These are phyloP conservation scores for Diadophis punctatus DNA, from an alignment of 2,113 vertebrate genomes.

Conservation along the genomic window DNA sequence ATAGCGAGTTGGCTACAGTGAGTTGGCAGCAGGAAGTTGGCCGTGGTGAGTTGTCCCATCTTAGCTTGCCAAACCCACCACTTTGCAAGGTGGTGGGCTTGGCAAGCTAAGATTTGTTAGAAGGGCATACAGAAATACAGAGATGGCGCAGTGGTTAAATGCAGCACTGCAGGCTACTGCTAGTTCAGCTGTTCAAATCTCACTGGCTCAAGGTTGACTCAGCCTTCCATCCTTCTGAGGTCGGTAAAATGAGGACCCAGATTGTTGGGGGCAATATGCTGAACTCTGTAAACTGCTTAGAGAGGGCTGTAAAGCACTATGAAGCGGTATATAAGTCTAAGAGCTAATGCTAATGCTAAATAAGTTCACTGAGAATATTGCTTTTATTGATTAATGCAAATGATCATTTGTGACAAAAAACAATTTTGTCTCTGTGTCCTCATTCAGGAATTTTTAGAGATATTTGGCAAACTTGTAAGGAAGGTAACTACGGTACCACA, in stretches of 20 bases:
- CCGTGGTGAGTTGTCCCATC: background rate
- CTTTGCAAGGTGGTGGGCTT: background rate
- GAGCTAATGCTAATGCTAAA: no score
- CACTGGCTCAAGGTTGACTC: no score
- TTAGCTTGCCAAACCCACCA: background rate
- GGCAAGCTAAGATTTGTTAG: background rate
- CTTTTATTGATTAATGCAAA: background rate
- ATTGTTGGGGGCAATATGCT: no score
- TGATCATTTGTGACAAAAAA: background rate
- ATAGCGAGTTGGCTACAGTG: fast-evolving
- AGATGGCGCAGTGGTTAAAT: no score
- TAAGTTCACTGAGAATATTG: background rate
- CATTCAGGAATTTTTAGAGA: background rate
- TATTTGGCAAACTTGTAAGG: background rate
- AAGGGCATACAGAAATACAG: background rate
- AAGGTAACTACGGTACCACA: background rate
- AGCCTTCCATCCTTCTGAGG: no score
- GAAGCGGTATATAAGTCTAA: no score
- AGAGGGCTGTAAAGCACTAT: no score
- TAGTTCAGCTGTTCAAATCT: no score
- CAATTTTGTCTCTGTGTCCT: background rate
- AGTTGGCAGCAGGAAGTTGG: background rate
- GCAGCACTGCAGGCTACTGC: no score
- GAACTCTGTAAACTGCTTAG: no score
- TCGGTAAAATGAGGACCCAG: no score